Base-by-base conservation (phyloP, 2,888 invertebrate genomes). In the Caradrina clavipalpis region DNA sequence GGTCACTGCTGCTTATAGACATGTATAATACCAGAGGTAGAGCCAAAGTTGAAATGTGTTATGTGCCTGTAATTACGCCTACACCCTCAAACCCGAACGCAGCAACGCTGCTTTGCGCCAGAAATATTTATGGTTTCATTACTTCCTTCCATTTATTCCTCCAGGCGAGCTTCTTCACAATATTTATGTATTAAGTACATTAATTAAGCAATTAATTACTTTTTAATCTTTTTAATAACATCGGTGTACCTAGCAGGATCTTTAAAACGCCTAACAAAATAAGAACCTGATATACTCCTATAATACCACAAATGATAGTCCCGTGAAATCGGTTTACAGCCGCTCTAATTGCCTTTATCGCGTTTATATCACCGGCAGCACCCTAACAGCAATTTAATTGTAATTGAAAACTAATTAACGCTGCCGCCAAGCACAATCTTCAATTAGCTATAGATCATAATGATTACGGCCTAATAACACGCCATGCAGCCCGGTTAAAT, bases 381-480 rank as follows among this genome's bases (percentile, higher is more conserved):
- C 81, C 85, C 84, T 87, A 89, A 89, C 86, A 83, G 86, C 87
- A 88, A 88, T 90, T 89, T 89, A 90, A 92, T 89, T 89, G 87
- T 87, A 90, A 92, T 91, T 89, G 89, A 91, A 90, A 90, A 89
- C 86, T 89, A 90, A 92, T 89, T 90, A 90, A 89, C 83, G 86
- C 77, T 72, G 69, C 79, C 78, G 76, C 79, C 76, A 75, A 85
- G 77, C 78, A 83, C 87, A 87, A 88, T 90, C 89, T 88, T 82
- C 87, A 89, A 92, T 92, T 91, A 88, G 77, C 83, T 80, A 87
- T 88, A 89, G 86, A 89, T 89, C 87, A 88, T 87, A 84, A 87
- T 87, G 80, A 83, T 84, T 82, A 82, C 75, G 71, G 75, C 68
- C 31, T 77, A 84, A 83, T 86, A 84, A 81, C 83, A 83, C 68